Base-by-base conservation (phyloP, 2,113 vertebrate genomes). In the Crypturellus undulatus region DNA sequence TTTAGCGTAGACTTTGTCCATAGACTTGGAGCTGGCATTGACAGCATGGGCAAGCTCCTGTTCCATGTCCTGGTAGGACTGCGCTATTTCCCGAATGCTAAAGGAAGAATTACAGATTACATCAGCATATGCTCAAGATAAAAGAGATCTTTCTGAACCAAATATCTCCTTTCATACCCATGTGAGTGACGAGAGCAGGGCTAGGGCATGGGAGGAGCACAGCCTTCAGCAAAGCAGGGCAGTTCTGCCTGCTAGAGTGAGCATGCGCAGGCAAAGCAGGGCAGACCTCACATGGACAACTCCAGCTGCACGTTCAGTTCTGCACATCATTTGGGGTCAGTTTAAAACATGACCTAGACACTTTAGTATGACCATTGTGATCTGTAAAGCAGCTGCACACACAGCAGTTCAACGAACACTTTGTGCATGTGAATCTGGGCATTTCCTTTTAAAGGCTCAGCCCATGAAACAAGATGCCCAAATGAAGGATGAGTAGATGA, bases 31-130 rank as follows among this genome's bases (percentile, higher is more conserved):
- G 97, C 99, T 99, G 97, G 99, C 99, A 20, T 99, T 99, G 96
- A 99, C 99, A 1, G 99, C 99, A 10, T 99, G 99, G 49, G 99
- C 99, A 36, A 99, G 98, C 94, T 99, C 99, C 97, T 99, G 99
- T 79, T 99, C 99, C 98, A 99, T 96, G 65, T 98, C 98, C 69
- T 97, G 98, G 79, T 98, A 99, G 45, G 98, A 98, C 24, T 99
- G 98, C 5, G 99, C 99, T 15, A 99, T 98, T 81, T 99, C 99
- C 38, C 99, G 98, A 86, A 99, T 99, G 92, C 99, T 99, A 15
- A 15, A 86, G 91, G 93, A 77, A 87, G 40, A 63, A 91, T 83
- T 32, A 91, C 20, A 92, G 42, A 42, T 17, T 32, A 16, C 21
- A 24, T 95, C 73, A 97, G 87, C 43, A 76, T n/a, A n/a, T 5